Evolutionary conservation across 2,113 vertebrate species (phyloP).

Genomic region (Pomatorhinus ruficollis): DNA sequence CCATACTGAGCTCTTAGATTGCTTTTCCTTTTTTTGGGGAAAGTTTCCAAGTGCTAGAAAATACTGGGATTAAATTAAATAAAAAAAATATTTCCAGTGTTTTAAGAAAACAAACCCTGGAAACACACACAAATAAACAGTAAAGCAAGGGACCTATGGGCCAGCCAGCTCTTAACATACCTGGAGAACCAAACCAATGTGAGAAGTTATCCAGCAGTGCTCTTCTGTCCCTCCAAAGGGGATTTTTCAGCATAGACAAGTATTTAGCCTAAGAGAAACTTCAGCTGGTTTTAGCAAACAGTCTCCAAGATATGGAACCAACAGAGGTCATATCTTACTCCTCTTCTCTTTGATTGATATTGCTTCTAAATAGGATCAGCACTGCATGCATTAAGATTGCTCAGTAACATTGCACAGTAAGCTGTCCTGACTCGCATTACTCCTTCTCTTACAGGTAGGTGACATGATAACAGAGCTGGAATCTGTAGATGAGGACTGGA

Average conservation of each 20-base stretch:
- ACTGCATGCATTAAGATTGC: neutral
- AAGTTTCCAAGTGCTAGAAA: neutral
- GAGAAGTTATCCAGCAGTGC: neutral
- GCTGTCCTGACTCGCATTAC: neutral
- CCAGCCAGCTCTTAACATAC: neutral
- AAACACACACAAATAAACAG: neutral
- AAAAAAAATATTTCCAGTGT: neutral
- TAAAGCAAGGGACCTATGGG: neutral
- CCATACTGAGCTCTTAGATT: neutral
- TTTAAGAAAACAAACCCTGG: neutral
- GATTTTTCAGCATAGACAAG: neutral
- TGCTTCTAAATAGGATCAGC: neutral
- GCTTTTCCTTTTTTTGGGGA: neutral
- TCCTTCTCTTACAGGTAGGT: constrained; percentile 79
- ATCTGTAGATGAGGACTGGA: constrained; percentile 87
- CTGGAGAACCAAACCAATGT: neutral
- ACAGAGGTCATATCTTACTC: neutral
- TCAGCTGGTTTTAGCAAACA: neutral
- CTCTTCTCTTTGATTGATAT: neutral
- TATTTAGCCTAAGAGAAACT: neutral
- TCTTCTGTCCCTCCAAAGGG: neutral
- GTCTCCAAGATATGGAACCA: neutral
- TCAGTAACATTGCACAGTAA: neutral
- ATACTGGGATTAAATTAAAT: neutral
- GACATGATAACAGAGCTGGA: constrained; percentile 83